Conservation (phyloP, 2,797 vertebrate genomes). For the Bradypodion pumilum region DNA sequence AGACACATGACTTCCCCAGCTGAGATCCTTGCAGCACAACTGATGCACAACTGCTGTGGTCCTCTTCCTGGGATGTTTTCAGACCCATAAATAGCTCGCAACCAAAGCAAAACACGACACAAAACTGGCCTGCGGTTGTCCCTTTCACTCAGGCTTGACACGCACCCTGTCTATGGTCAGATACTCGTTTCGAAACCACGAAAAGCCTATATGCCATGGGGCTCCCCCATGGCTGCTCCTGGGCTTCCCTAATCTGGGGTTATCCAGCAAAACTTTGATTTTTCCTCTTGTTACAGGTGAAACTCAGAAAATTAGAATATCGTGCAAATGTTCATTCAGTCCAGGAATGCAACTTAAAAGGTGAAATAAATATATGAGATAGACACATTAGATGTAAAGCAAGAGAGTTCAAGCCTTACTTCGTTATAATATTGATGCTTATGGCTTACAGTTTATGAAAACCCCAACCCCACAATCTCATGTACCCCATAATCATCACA, state of each 20-base stretch:
- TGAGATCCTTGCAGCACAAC: not conserved
- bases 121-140: not conserved
- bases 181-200: not conserved
- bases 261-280: not conserved
- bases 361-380: too few relatives aligned
- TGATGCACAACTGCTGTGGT: not conserved
- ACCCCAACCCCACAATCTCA: too few relatives aligned
- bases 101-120: not conserved
- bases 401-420: too few relatives aligned
- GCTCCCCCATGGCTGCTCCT: not conserved
- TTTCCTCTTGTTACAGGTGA: not conserved
- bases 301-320: too few relatives aligned
- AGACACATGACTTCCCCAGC: too few relatives aligned
- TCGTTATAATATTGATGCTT: too few relatives aligned
- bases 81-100: slow-evolving; percentile 7
- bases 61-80: slow-evolving; percentile 9
- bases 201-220: not conserved
- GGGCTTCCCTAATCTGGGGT: too few relatives aligned
- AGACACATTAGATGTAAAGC: too few relatives aligned
- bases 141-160: not conserved
- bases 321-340: too few relatives aligned
- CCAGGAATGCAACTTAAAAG: too few relatives aligned
- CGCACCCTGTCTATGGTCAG: not conserved
- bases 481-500: too few relatives aligned
- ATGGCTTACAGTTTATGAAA: too few relatives aligned